phyloP scores from a whole-genome alignment of 1,140 invertebrate species.

The Chrysopa pallens region DNA sequence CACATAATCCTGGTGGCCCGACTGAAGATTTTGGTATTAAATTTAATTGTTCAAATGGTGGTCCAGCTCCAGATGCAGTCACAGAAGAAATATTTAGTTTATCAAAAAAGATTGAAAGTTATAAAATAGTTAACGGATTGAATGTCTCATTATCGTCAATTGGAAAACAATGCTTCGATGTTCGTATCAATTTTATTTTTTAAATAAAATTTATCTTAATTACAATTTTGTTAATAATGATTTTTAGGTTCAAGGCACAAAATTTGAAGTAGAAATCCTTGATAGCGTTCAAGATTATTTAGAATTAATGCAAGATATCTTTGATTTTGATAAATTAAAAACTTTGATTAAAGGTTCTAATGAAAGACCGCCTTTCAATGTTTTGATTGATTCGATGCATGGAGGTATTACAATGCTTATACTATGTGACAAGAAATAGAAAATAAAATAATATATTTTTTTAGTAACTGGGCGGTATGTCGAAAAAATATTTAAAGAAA shows the following conservation, averaged over 20 bases:
- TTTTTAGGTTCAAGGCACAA: constrained; percentile 44
- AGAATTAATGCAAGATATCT: constrained; percentile 88
- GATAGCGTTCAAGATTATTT: constrained; percentile 87
- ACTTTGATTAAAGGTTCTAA: constrained; percentile 50
- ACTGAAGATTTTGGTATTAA: constrained; percentile 98
- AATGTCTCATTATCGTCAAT: constrained; percentile 57
- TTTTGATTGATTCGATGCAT: constrained; percentile 87
- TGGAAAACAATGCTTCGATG: constrained; percentile 35
- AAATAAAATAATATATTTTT: neutral
- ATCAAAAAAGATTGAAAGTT: constrained; percentile 59
- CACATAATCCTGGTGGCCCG: constrained; percentile 96
- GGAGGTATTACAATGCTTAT: constrained; percentile 45
- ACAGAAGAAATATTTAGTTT: constrained; percentile 80
- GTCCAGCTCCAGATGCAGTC: constrained; percentile 80
- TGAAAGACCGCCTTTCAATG: constrained; percentile 48
- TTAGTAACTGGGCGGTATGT: constrained; percentile 94
- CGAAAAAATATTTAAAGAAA: constrained; percentile 69
- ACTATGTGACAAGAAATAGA: neutral
- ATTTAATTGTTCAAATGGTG: constrained; percentile 93
- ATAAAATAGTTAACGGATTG: constrained; percentile 61
- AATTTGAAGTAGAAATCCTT: constrained; percentile 78
- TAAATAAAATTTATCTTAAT: constrained; percentile 2
- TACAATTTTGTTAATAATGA: constrained; percentile 4
- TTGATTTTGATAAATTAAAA: constrained; percentile 80
- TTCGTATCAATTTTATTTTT: constrained; percentile 13